Evolutionary conservation across 2,113 vertebrate species (phyloP).

Genomic region (Solea solea): DNA sequence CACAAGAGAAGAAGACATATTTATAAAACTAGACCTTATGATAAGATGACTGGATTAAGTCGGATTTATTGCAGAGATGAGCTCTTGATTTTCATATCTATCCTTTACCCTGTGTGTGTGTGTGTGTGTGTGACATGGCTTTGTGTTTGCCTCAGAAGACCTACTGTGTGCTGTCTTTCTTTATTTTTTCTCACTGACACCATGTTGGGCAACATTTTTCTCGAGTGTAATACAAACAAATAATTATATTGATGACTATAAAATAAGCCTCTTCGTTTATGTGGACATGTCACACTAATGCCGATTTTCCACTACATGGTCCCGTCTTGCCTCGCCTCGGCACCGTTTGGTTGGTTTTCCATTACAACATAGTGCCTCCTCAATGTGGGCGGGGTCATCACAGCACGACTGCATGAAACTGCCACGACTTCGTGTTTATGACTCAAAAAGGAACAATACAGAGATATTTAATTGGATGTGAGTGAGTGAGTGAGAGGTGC

Average conservation of each 20-base stretch:
- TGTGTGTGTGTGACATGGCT: constrained; percentile 41
- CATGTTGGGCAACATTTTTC: background rate
- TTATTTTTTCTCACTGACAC: constrained; percentile 6
- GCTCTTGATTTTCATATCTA: constrained; percentile 37
- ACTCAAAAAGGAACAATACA: background rate
- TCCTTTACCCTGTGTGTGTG: constrained; percentile 25
- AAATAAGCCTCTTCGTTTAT: too few species aligned
- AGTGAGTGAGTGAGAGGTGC: too few species aligned
- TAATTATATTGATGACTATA: too few species aligned
- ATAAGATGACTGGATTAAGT: constrained; percentile 55
- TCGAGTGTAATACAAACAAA: too few species aligned
- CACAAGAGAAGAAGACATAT: constrained; percentile 38
- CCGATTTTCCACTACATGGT: too few species aligned
- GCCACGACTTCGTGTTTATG: too few species aligned
- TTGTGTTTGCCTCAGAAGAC: constrained; percentile 29
- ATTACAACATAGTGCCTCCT: too few species aligned
- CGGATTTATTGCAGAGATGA: constrained; percentile 58
- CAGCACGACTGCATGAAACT: too few species aligned
- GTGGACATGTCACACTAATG: too few species aligned
- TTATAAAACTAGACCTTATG: constrained; percentile 33
- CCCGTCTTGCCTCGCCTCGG: too few species aligned
- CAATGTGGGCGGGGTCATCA: too few species aligned
- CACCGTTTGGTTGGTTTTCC: too few species aligned
- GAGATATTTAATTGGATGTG: background rate
- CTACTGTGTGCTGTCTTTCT: constrained; percentile 9